Conservation (phyloP, 2,797 vertebrate species). For the Taenioides sp. region DNA sequence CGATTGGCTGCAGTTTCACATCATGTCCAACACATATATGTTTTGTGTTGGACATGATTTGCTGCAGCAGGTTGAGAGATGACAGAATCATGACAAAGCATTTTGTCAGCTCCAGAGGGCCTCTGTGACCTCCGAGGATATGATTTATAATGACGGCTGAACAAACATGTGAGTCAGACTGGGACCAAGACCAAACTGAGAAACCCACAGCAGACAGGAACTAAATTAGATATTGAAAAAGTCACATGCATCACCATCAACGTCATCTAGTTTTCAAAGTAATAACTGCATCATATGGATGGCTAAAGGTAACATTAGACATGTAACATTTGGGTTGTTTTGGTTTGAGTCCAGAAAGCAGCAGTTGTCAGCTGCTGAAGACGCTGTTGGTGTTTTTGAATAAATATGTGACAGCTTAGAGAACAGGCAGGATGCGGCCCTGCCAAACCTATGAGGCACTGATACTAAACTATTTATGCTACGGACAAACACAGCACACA, state of each 20-base stretch:
- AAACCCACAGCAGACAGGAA: constrained; percentile 11
- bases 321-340: constrained; percentile 3
- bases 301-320: constrained; percentile 3
- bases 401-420: constrained; percentile 9
- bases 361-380: constrained; percentile 25
- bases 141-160: constrained; percentile 64
- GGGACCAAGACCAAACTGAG: constrained; percentile 26
- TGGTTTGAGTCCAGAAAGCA: constrained; percentile 12
- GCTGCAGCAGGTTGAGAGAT: constrained; percentile 50
- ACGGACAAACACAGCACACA: constrained; percentile 3
- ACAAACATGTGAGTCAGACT: constrained; percentile 63
- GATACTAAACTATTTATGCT: constrained; percentile 18
- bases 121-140: constrained; percentile 50
- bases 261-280: constrained; percentile 3
- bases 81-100: constrained; percentile 60
- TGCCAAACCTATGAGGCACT: constrained; percentile 18
- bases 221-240: constrained; percentile 39
- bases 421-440: constrained; percentile 10
- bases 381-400: constrained; percentile 20
- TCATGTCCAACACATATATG: constrained; percentile 18
- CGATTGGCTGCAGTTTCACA: constrained; percentile 24
- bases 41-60: constrained; percentile 44
- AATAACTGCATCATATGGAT: neutral
- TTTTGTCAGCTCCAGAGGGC: constrained; percentile 41
- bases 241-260: constrained; percentile 5